Base-by-base conservation (phyloP, 2,888 invertebrate genomes). In the Lissocephala sabroskyi region DNA sequence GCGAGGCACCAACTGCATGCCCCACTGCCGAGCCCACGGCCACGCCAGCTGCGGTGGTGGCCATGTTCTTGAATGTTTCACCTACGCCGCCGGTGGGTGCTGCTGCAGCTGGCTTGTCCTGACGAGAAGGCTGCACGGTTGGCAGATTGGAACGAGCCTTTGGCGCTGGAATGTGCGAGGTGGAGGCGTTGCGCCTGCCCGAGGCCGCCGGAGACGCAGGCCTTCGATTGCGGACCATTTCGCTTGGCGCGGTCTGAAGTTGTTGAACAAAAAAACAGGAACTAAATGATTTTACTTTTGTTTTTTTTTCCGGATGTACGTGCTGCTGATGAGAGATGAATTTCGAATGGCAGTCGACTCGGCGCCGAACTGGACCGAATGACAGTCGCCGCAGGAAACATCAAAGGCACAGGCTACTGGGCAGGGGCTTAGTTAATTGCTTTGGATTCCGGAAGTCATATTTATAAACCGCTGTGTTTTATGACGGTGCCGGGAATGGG, bases 1-100 rank as follows among this genome's bases (percentile, higher is more conserved):
- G 62, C 29, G 73, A 58, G 11, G 76, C 68, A 2, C 71, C 71
- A 14, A 73, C 73, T 1, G 66, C 76, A 45, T 73, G 71, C 1
- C 71, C 71, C 23, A 73, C 76, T 1, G 71, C 73, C 0, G 71
- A 73, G 30, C 71, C 71, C 5, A 68, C 71, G 7, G 71, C 71
- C 3, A 73, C 76, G 10, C 71, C 71, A 1, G 71, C 65, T 2
- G 71, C 71, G 6, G 76, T 73, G 10, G 76, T 59, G 3, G 71
- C 71, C 68, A 73, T 73, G 10, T 73, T 66, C 52, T 62, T 75
- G 48, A 73, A 68, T 14, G 59, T 17, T 7, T 66, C 68, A 3
- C 59, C 40, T 0, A 63, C 50, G 9, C 49, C 49, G 1, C 41
- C 28, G 40, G 10, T 32, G 40, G 11, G 17, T 39, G 26, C 30